Evolutionary conservation across 2,888 invertebrate species (phyloP).

Genomic region (Pseudolycoriella hygida): DNA sequence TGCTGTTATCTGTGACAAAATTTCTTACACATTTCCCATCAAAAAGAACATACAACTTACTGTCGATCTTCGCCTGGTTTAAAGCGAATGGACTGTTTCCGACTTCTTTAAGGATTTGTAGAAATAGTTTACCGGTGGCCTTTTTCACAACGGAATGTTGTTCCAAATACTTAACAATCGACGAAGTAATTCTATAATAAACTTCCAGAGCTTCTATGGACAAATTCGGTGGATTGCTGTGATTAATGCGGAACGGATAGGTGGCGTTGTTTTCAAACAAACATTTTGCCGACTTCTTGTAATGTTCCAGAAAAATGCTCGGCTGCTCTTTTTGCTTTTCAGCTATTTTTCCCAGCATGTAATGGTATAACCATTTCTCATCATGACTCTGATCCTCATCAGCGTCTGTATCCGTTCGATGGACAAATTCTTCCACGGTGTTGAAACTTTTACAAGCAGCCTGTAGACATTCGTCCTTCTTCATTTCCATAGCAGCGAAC

Average conservation of each 20-base stretch:
- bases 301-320: conserved; percentile 57
- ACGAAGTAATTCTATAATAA: conserved; percentile 69
- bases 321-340: conserved; percentile 70
- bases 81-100: conserved; percentile 32
- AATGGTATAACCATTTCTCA: conserved; percentile 83
- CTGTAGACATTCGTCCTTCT: conserved; percentile 62
- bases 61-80: conserved; percentile 29
- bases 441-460: conserved; percentile 64
- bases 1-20: conserved; percentile 13
- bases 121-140: conserved; percentile 39
- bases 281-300: conserved; percentile 52
- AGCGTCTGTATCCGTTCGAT: background rate
- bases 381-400: conserved; percentile 38
- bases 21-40: background rate
- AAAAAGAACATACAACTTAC: conserved; percentile 12
- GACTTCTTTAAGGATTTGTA: conserved; percentile 28
- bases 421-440: conserved; percentile 34
- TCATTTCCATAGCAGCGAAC: conserved; percentile 54
- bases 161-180: conserved; percentile 74
- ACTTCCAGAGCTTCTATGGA: conserved; percentile 81
- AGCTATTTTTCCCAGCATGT: conserved; percentile 89
- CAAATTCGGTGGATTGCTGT: conserved; percentile 62
- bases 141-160: conserved; percentile 45
- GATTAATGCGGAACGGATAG: conserved; percentile 74
- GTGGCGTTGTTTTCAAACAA: conserved; percentile 63